These are phyloP conservation scores for Limnephilus rhombicus DNA, from an alignment of 2,888 invertebrate species.

Conservation along the genomic window DNA sequence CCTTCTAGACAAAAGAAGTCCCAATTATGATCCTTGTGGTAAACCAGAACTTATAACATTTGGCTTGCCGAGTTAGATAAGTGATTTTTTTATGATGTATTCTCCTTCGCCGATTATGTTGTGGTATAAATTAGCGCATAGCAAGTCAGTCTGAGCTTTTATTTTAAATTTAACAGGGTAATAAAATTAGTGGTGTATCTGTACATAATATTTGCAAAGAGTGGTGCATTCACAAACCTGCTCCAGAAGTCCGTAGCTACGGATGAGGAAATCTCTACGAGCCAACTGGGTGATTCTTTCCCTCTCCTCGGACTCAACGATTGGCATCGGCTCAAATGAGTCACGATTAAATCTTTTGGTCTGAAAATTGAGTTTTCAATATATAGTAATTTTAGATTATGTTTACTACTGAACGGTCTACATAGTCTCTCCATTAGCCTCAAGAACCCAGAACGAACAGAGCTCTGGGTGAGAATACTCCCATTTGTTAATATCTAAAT, in stretches of 20 bases:
- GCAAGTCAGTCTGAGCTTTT: no score
- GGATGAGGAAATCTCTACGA: slow-evolving; percentile 83
- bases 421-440: neutral
- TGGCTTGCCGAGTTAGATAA: neutral
- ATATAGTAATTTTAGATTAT: neutral
- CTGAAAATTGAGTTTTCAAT: slow-evolving; percentile 16
- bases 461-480: neutral
- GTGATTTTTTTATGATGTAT: neutral
- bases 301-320: slow-evolving; percentile 84
- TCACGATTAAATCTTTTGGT: slow-evolving; percentile 64
- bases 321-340: slow-evolving; percentile 82
- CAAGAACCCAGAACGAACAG: neutral
- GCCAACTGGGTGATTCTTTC: slow-evolving; percentile 82
- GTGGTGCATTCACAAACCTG: slow-evolving; percentile 71
- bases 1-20: neutral
- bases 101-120: neutral
- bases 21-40: neutral
- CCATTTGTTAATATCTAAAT: neutral
- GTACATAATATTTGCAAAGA: no score
- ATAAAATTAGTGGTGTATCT: no score
- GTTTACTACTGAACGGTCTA: neutral
- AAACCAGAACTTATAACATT: neutral
- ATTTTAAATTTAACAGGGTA: no score
- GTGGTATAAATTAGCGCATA: neutral
- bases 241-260: slow-evolving; percentile 84